These are phyloP conservation scores for Ambastaia sidthimunki DNA, from an alignment of 2,797 vertebrate species.

Conservation along the genomic window DNA sequence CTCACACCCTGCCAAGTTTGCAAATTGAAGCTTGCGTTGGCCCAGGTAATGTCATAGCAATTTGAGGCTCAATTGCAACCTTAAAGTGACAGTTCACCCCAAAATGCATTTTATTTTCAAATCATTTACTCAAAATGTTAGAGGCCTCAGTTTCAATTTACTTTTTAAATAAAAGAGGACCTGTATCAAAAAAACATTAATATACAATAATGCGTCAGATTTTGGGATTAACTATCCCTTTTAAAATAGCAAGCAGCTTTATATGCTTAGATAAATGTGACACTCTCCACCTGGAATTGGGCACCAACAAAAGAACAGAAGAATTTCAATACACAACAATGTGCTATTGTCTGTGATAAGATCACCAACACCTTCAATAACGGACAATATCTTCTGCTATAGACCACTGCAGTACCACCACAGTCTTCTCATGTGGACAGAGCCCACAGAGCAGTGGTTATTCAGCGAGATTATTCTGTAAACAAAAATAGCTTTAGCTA, in stretches of 20 bases:
- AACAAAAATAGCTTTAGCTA: no score
- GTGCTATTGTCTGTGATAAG: no score
- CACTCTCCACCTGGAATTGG: not conserved
- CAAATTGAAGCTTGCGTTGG: constrained; percentile 25
- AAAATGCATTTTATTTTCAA: not conserved
- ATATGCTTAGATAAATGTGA: not conserved
- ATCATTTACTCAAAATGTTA: not conserved
- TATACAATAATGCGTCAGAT: no score
- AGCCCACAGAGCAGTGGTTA: no score
- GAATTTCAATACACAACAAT: no score
- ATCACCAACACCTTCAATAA: no score
- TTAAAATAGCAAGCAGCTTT: not conserved
- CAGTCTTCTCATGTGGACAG: no score
- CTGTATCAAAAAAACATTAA: no score
- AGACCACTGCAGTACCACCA: no score
- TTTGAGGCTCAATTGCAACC: constrained; percentile 4
- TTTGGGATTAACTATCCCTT: not conserved
- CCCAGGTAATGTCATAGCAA: constrained; percentile 9
- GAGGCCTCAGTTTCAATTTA: not conserved
- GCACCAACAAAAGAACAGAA: not conserved
- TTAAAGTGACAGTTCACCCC: not conserved
- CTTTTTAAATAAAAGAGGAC: no score
- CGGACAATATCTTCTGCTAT: no score
- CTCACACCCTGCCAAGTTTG: constrained; percentile 41
- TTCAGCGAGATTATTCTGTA: no score